Conservation (phyloP, 1,140 invertebrate species). For the Zaprionus gabonicus region DNA sequence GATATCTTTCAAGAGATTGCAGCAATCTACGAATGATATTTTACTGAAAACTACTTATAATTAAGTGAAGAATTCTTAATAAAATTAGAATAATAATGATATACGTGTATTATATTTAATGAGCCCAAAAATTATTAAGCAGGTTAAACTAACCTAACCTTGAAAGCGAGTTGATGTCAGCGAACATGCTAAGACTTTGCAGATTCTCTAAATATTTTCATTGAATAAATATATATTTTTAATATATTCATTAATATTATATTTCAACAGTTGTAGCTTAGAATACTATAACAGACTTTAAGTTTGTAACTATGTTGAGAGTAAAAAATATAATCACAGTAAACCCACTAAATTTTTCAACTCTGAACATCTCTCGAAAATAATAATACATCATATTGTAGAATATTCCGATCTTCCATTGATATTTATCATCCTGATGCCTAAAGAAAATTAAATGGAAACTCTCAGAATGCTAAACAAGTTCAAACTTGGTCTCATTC, state of each 20-base stretch:
- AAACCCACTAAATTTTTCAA: not conserved
- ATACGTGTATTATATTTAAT: no score
- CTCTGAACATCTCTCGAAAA: not conserved
- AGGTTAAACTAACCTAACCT: no score
- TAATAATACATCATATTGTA: not conserved
- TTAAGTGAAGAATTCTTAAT: not conserved
- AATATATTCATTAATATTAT: no score
- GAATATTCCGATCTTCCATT: not conserved
- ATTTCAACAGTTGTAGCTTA: no score
- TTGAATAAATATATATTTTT: no score
- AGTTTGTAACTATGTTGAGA: no score
- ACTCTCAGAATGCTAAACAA: not conserved
- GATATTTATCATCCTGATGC: not conserved
- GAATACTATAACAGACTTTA: no score
- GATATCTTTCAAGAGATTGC: not conserved
- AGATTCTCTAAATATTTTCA: no score
- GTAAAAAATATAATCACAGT: no score
- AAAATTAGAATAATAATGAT: not conserved
- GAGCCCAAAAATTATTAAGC: not conserved
- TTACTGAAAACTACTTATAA: not conserved
- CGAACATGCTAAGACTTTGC: no score
- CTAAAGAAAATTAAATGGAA: not conserved
- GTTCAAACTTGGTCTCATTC: not conserved
- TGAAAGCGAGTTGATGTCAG: no score
- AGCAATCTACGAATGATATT: not conserved